Conservation (phyloP, 1,140 invertebrate genomes). For the Zaprionus ornatus region DNA sequence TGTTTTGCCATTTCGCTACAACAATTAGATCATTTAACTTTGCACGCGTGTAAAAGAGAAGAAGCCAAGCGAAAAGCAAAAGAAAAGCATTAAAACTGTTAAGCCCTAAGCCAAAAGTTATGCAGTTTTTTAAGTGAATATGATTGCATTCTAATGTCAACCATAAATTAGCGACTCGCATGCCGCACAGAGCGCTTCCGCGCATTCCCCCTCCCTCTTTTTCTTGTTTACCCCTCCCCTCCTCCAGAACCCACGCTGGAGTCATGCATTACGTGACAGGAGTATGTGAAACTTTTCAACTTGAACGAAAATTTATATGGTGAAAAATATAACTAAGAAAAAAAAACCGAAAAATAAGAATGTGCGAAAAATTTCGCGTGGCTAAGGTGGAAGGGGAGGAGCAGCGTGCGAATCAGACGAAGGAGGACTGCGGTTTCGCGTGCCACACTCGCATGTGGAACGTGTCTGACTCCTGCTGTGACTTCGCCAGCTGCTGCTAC, state of each 20-base stretch:
- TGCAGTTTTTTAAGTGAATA: slow-evolving; percentile 74
- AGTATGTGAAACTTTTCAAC: slow-evolving; percentile 80
- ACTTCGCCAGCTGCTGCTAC: slow-evolving; percentile 25
- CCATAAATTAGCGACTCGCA: slow-evolving; percentile 74
- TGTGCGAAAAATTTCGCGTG: slow-evolving; percentile 63
- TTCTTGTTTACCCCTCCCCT: background rate
- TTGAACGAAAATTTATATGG: slow-evolving; percentile 78
- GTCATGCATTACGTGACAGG: slow-evolving; percentile 71
- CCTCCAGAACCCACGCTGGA: slow-evolving; percentile 22
- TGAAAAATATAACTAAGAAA: slow-evolving; percentile 57
- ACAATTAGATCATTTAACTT: slow-evolving; percentile 52
- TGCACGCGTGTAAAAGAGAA: slow-evolving; percentile 16
- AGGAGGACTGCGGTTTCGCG: slow-evolving; percentile 69
- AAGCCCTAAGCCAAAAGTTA: slow-evolving; percentile 34
- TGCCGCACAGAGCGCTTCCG: slow-evolving; percentile 6
- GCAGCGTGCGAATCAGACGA: slow-evolving; percentile 30
- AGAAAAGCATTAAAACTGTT: background rate
- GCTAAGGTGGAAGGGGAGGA: background rate
- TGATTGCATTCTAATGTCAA: slow-evolving; percentile 80
- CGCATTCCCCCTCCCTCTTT: background rate
- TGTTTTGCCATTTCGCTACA: slow-evolving; percentile 37
- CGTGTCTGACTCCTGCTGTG: slow-evolving; percentile 53
- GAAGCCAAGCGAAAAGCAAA: background rate
- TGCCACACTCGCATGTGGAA: slow-evolving; percentile 67
- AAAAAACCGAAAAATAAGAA: slow-evolving; percentile 21